Evolutionary conservation across 2,797 vertebrate species (phyloP).

Genomic region (Eulemur rubriventer): DNA sequence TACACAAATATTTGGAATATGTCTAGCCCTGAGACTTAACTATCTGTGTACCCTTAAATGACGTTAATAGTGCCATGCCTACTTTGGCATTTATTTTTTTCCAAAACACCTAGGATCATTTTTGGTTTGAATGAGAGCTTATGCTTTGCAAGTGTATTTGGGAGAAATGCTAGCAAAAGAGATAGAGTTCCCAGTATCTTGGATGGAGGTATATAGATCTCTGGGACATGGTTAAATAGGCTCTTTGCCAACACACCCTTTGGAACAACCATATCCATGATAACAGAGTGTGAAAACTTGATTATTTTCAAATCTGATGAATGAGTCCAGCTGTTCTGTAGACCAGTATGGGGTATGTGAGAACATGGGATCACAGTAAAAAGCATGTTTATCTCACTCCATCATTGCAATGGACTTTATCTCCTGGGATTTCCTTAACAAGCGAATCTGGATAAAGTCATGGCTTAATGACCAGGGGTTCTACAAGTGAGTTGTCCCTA

Average conservation of each 20-base stretch:
- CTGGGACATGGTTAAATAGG: constrained; percentile 67
- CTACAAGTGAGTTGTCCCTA: constrained; percentile 22
- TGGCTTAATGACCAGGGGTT: constrained; percentile 55
- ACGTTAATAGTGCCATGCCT: constrained; percentile 74
- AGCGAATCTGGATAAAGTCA: constrained; percentile 68
- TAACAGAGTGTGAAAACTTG: constrained; percentile 64
- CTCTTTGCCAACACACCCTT: constrained; percentile 66
- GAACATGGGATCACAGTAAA: constrained; percentile 56
- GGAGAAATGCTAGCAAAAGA: constrained; percentile 61
- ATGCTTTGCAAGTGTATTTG: constrained; percentile 68
- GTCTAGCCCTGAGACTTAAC: constrained; percentile 84
- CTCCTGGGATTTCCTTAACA: constrained; percentile 76
- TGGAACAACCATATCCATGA: constrained; percentile 56
- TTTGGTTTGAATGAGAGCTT: constrained; percentile 78
- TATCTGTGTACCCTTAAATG: constrained; percentile 82
- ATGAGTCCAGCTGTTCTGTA: constrained; percentile 76
- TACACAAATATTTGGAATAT: constrained; percentile 87
- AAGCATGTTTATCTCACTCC: constrained; percentile 74
- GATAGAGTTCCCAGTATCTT: neutral
- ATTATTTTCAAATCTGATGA: constrained; percentile 75
- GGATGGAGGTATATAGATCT: constrained; percentile 57
- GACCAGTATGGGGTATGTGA: constrained; percentile 60
- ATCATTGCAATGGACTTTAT: constrained; percentile 51
- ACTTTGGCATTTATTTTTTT: constrained; percentile 61
- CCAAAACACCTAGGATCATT: constrained; percentile 81